Evolutionary conservation across 1,140 invertebrate species (phyloP), one percentile per base, ranked within the genome.

Genomic region (Trissolcus basalis): DNA sequence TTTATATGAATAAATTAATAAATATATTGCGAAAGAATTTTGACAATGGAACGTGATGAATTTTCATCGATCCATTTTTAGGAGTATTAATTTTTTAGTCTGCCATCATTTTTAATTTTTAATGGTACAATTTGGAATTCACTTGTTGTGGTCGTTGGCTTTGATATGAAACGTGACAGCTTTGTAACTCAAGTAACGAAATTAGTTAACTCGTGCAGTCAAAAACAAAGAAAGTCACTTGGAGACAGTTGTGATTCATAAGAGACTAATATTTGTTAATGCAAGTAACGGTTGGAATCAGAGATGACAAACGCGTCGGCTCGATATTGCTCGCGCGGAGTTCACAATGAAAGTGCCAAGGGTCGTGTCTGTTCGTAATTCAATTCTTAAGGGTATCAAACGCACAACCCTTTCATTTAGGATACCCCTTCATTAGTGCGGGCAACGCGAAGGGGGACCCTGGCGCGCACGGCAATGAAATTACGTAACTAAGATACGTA

Each of bases 331-430:
- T 77, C 70, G 60, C 61, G 53, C 67, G 49, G n/a, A 39, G n/a
- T n/a, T 65, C 50, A 65, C 63, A 74, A 69, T 61, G 74, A 74
- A 77, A 71, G 71, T 59, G 75, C 63, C 60, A 72, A 80, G 71
- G 70, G 76, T 76, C 74, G 75, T 73, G 80, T 83, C 79, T 80
- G 72, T 70, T 36, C 72, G 82, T 85, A 84, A 85, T 85, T 84
- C 82, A 84, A 85, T 85, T 85, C 82, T 85, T 84, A 82, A 80
- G 80, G 82, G 81, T 84, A 85, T 85, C 82, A 85, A 82, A 85
- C 83, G 81, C 76, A 79, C 82, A 85, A 85, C 82, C 83, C 83
- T 84, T 85, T 82, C 82, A 85, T 83, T 82, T 83, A 69, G 72
- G 70, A 53, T 81, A 80, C 67, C 80, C 82, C 82, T 85, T 85